Evolutionary conservation across 2,888 invertebrate genomes (phyloP).

Genomic region (Diachrysia chrysitis): DNA sequence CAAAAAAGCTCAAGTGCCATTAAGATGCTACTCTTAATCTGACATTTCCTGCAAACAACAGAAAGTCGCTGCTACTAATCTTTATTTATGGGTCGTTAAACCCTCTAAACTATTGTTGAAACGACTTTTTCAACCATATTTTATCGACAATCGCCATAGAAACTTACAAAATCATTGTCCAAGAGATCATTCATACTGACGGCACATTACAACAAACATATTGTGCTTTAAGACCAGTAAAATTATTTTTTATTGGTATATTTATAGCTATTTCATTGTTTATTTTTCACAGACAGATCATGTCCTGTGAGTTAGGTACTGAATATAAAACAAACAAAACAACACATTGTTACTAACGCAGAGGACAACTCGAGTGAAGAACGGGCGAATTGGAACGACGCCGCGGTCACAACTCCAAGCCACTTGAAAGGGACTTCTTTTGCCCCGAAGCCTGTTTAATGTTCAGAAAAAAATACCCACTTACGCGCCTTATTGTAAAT

Average conservation of each 20-base stretch:
- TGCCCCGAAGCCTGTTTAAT: constrained; percentile 35
- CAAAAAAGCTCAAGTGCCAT: constrained; percentile 3
- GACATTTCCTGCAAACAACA: background rate
- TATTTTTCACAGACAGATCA: background rate
- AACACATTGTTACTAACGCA: constrained; percentile 39
- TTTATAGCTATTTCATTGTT: background rate
- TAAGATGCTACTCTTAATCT: background rate
- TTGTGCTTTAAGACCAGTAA: too few species aligned
- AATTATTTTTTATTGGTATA: too few species aligned
- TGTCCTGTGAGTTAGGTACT: constrained; percentile 18
- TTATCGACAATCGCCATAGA: constrained; percentile 28
- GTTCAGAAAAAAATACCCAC: constrained; percentile 23
- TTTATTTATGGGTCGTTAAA: constrained; percentile 38
- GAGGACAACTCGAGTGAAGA: constrained; percentile 41
- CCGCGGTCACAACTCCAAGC: constrained; percentile 51
- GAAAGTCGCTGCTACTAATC: constrained; percentile 6
- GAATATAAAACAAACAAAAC: constrained; percentile 36
- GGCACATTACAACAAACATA: background rate
- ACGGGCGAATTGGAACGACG: constrained; percentile 53
- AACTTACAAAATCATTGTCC: constrained; percentile 17
- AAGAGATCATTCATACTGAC: background rate
- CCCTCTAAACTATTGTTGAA: constrained; percentile 18
- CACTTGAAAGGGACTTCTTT: constrained; percentile 52
- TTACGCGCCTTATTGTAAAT: constrained; percentile 11
- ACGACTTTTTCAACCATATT: constrained; percentile 26